phyloP scores from a whole-genome alignment of 2,797 vertebrate genomes.

The Fringilla coelebs region DNA sequence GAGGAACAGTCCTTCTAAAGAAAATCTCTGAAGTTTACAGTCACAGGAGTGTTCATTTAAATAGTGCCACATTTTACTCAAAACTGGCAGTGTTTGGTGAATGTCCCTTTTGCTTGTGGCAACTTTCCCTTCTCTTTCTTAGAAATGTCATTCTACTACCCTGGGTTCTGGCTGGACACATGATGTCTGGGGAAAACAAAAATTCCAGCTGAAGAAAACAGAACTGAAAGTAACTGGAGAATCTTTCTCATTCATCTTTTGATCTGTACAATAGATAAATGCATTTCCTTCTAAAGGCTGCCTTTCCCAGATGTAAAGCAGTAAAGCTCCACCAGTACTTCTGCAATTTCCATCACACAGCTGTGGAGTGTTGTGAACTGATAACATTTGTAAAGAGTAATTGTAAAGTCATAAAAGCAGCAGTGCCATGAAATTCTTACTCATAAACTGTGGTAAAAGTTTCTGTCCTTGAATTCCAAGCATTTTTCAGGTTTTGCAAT shows the following conservation, averaged over 20 bases:
- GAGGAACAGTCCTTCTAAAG: neutral
- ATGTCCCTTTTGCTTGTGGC: neutral
- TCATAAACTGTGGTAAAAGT: neutral
- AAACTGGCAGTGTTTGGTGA: neutral
- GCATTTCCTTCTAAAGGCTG: neutral
- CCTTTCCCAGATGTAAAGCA: neutral
- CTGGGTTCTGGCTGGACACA: neutral
- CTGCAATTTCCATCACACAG: neutral
- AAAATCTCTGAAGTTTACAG: neutral
- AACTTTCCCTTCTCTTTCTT: slow-evolving; percentile 48
- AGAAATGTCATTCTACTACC: neutral
- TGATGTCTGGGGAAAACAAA: neutral
- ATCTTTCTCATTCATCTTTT: neutral
- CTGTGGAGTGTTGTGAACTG: neutral
- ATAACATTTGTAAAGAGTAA: neutral
- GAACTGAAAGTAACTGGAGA: slow-evolving; percentile 35
- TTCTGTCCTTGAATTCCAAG: slow-evolving; percentile 3
- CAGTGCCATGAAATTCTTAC: neutral
- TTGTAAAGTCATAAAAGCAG: neutral
- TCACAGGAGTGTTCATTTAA: neutral
- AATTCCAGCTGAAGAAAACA: slow-evolving; percentile 11
- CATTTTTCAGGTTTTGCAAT: neutral
- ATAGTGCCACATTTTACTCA: neutral
- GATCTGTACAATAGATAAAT: neutral
- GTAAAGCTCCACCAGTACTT: neutral